Percentiles rank a stretch among this genome's conserved stretches.
These are phyloP conservation scores for Mallotus villosus DNA, from an alignment of 2,797 vertebrate species.

Conservation along the genomic window DNA sequence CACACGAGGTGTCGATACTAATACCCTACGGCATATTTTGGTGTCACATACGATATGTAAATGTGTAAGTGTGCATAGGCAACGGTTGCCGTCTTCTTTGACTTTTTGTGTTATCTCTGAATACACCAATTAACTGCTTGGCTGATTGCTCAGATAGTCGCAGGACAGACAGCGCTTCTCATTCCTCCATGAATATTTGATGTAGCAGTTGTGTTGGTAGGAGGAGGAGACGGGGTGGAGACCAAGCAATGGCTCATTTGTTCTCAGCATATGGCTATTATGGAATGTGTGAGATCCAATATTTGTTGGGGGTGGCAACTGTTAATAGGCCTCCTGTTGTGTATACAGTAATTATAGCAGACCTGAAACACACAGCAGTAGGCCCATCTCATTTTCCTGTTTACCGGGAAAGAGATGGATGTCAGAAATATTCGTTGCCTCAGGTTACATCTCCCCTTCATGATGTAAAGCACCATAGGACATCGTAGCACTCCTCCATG, in stretches of 20 bases:
- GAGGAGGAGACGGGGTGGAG: constrained; percentile 40
- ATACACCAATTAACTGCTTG: constrained; percentile 48
- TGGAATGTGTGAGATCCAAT: constrained; percentile 59
- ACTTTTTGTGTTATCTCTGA: background rate
- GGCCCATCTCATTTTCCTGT: constrained; percentile 6
- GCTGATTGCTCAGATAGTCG: constrained; percentile 58
- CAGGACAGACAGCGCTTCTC: constrained; percentile 46
- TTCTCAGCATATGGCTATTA: constrained; percentile 52
- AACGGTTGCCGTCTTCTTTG: background rate
- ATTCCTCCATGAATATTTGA: constrained; percentile 58
- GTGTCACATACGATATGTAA: background rate
- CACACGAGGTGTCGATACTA: background rate
- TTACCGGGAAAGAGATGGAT: background rate
- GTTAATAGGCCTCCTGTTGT: constrained; percentile 38
- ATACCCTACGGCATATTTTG: background rate
- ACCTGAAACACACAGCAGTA: constrained; percentile 16
- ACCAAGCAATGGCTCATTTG: constrained; percentile 48
- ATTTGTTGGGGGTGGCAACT: constrained; percentile 45
- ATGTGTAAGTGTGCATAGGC: background rate
- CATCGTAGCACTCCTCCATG: too few relatives aligned
- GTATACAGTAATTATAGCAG: constrained; percentile 24
- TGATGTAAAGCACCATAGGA: too few relatives aligned
- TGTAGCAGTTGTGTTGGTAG: constrained; percentile 43
- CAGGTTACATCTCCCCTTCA: too few relatives aligned
- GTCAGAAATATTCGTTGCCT: background rate